These are phyloP conservation scores for Heterodera schachtii DNA, from an alignment of 1,140 invertebrate species.

Conservation along the genomic window DNA sequence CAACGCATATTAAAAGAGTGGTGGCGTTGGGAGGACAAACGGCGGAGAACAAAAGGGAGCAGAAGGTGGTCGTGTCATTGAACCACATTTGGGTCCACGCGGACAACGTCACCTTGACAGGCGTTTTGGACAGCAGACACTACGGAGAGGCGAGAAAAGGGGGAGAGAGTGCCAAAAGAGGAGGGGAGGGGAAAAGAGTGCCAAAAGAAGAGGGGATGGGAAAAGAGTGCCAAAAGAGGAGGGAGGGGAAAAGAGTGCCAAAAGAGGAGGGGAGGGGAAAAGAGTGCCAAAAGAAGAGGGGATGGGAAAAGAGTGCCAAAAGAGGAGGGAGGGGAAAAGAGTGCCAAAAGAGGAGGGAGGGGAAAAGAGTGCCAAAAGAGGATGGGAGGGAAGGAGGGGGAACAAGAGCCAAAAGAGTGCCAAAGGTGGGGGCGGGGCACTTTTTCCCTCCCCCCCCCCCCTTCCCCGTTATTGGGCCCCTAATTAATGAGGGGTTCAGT, in stretches of 20 bases:
- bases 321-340: not conserved
- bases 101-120: slow-evolving; percentile 31
- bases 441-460: too few species aligned
- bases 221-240: too few species aligned
- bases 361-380: not conserved
- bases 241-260: too few species aligned
- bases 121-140: slow-evolving; percentile 37
- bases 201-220: not conserved
- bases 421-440: too few species aligned
- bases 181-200: too few species aligned
- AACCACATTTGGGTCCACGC: slow-evolving; percentile 43
- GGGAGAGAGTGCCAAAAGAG: not conserved
- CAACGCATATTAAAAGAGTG: slow-evolving; percentile 39
- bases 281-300: not conserved
- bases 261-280: too few species aligned
- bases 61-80: slow-evolving; percentile 17
- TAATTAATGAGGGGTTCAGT: too few species aligned
- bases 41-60: slow-evolving; percentile 14
- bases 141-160: slow-evolving; percentile 38
- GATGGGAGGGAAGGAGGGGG: too few species aligned
- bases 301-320: too few species aligned
- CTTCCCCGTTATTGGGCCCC: too few species aligned
- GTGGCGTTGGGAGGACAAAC: slow-evolving; percentile 23
- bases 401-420: too few species aligned
- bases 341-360: not conserved